Evolutionary conservation across 2,888 invertebrate species (phyloP).

Genomic region (Nycteola revayana): DNA sequence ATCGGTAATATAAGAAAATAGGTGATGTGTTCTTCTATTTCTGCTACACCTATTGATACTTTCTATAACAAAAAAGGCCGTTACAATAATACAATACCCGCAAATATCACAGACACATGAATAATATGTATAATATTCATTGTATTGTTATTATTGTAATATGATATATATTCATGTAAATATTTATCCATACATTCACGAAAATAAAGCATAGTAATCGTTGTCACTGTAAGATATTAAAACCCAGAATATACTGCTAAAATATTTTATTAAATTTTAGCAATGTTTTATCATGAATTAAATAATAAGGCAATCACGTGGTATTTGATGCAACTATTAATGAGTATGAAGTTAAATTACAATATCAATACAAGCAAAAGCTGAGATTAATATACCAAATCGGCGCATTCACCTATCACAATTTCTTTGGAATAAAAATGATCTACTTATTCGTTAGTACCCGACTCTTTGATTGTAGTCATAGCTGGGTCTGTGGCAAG

Average conservation of each 20-base stretch:
- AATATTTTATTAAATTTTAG: constrained; percentile 77
- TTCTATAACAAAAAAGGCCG: too few species aligned
- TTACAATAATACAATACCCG: too few species aligned
- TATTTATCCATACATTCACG: too few species aligned
- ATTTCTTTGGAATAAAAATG: constrained; percentile 72
- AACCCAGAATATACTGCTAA: constrained; percentile 57
- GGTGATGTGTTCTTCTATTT: too few species aligned
- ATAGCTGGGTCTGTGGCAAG: constrained; percentile 32
- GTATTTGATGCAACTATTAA: constrained; percentile 71
- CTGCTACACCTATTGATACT: too few species aligned
- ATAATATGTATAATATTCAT: too few species aligned
- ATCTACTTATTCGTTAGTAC: constrained; percentile 47
- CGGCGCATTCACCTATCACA: constrained; percentile 70
- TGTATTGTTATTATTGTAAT: too few species aligned
- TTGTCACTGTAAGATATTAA: too few species aligned
- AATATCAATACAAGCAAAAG: constrained; percentile 73
- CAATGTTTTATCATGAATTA: constrained; percentile 70
- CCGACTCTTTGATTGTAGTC: constrained; percentile 34
- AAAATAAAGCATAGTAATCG: too few species aligned
- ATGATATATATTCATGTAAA: too few species aligned
- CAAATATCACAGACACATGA: too few species aligned
- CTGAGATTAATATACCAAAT: constrained; percentile 71
- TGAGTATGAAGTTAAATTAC: constrained; percentile 63
- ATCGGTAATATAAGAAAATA: too few species aligned
- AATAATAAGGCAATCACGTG: constrained; percentile 80